Evolutionary conservation across 1,140 invertebrate species (phyloP), one percentile per base, ranked within the genome.

Genomic region (Nasonia giraulti): DNA sequence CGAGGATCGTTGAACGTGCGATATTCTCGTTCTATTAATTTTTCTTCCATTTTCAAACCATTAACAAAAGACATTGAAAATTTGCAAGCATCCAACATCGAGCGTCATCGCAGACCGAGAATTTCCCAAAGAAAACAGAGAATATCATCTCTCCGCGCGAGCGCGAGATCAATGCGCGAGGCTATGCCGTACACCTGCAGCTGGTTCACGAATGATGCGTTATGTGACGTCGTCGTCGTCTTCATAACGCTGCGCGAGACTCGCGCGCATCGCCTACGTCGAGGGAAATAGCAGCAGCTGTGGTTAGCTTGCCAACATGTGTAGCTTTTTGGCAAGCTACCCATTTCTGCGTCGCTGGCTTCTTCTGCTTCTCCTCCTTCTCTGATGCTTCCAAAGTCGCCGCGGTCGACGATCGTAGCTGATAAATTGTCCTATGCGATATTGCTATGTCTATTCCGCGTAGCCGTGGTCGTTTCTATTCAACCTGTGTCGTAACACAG

Each of bases 221-320:
- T 62, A 62, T n/a, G 55, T n/a, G 50, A 55, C 50, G 50, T 44
- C 12, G 50, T 55, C 17, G 50, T 55, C 12, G 17, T 55, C 47
- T 5, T 27, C 50, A 20, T 55, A 55, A 55, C 55, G 55, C 0
- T 7, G 6, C 33, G 33, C 33, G 33, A 20, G 55, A 20, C 55
- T 62, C 55, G 55, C 7, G 47, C 47, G 6, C 20, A 62, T 62
- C 55, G 20, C 20, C 55, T 20, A 76, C 44, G 44, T 37, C 44
- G 44, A 44, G 83, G 85, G 23, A 6, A 81, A 84, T 88, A 85
- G 88, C 83, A 88, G 85, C 85, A 86, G 86, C 85, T 77, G 87
- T 50, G 47, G 12, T 2, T 44, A 11, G 47, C 47, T 50, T 50
- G 55, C 55, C 55, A 7, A 17, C 47, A 50, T 62, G 55, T 62